Evolutionary conservation across 2,113 vertebrate genomes (phyloP).

Genomic region (Willisornis vidua): DNA sequence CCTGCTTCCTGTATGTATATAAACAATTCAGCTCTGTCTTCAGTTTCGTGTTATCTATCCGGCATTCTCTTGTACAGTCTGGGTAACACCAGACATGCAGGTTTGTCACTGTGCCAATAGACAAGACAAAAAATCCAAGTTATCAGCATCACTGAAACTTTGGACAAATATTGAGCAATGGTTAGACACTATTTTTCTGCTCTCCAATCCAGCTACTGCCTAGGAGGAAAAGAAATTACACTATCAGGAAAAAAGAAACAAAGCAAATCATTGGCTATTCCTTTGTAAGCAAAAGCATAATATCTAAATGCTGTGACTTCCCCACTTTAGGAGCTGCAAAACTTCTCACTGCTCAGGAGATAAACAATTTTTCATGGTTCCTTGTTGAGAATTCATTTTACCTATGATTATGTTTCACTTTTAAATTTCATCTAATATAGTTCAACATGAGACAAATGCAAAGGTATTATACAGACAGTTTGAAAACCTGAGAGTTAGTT

Average conservation of each 20-base stretch:
- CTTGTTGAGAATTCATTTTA: neutral
- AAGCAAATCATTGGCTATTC: neutral
- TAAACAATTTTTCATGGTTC: neutral
- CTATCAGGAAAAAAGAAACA: neutral
- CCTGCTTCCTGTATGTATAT: neutral
- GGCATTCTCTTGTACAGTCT: neutral
- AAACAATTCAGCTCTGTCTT: slow-evolving; percentile 35
- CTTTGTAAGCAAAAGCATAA: neutral
- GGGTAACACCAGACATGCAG: neutral
- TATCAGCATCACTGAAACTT: neutral
- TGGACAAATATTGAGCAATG: neutral
- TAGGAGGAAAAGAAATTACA: neutral
- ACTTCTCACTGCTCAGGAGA: neutral
- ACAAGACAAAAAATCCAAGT: neutral
- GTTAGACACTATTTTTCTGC: neutral
- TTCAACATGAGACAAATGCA: neutral
- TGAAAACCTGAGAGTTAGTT: neutral
- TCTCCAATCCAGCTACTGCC: neutral
- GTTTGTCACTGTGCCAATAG: neutral
- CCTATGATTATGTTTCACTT: neutral
- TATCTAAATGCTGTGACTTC: neutral
- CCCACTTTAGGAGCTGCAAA: neutral
- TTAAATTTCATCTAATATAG: neutral
- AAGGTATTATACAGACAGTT: neutral
- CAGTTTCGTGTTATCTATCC: neutral